A percentile compares a stretch with the other conserved stretches of the same genome.
Evolutionary conservation across 1,140 invertebrate genomes (phyloP).

Genomic region (Melipona quadrifasciata): DNA sequence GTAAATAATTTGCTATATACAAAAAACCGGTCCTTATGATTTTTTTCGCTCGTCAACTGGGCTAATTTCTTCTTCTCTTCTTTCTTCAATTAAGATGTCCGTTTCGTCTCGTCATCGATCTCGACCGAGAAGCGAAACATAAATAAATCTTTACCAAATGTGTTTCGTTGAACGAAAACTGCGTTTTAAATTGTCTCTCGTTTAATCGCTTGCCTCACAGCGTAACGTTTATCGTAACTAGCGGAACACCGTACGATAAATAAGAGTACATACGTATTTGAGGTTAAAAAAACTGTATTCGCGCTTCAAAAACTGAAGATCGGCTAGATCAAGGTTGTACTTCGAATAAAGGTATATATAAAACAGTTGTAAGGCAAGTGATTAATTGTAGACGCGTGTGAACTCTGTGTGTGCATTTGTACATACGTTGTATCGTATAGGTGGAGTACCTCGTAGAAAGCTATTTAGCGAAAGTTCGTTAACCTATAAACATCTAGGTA

Average conservation of each 20-base stretch:
- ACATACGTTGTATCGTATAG: conserved; percentile 35
- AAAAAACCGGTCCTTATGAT: conserved; percentile 45
- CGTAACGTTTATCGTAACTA: background rate
- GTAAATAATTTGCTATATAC: conserved; percentile 61
- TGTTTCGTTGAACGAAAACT: conserved; percentile 30
- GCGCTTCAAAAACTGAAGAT: too few relatives aligned
- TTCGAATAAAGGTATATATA: background rate
- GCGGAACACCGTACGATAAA: too few relatives aligned
- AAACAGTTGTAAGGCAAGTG: background rate
- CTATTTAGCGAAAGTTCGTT: conserved; percentile 64
- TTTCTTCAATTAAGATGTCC: background rate
- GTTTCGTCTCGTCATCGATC: too few relatives aligned
- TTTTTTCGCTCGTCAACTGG: conserved; percentile 30
- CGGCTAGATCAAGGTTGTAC: too few relatives aligned
- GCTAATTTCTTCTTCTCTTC: background rate
- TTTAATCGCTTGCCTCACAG: background rate
- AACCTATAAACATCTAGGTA: conserved; percentile 66
- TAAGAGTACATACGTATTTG: too few relatives aligned
- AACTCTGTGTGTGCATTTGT: conserved; percentile 21
- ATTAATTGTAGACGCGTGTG: conserved; percentile 10
- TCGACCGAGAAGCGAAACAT: background rate
- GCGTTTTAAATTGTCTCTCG: background rate
- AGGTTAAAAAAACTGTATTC: too few relatives aligned
- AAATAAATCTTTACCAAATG: background rate
- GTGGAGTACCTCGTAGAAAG: conserved; percentile 49